These are phyloP conservation scores for Adelognathus sp. DNA, from an alignment of 2,888 invertebrate genomes.

Conservation along the genomic window DNA sequence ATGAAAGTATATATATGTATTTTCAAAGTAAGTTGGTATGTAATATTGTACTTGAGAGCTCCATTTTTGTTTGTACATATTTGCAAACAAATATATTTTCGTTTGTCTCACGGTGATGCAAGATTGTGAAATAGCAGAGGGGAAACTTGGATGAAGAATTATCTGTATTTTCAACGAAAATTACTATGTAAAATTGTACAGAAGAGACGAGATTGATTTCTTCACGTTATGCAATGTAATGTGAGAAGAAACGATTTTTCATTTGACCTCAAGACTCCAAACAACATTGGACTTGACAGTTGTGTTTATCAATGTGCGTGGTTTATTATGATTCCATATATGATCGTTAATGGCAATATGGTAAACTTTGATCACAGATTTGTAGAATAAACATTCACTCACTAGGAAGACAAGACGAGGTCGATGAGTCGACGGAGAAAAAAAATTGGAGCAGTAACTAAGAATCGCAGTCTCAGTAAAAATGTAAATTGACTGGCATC, in stretches of 20 bases:
- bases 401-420: conserved; percentile 25
- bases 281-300: background rate
- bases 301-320: background rate
- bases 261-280: conserved; percentile 4
- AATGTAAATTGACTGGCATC: conserved; percentile 23
- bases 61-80: too few species aligned
- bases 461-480: background rate
- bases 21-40: too few species aligned
- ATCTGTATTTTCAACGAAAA: background rate
- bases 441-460: background rate
- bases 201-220: background rate
- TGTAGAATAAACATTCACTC: conserved; percentile 2
- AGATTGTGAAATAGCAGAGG: conserved; percentile 59
- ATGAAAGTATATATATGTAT: too few species aligned
- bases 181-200: background rate
- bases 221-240: background rate
- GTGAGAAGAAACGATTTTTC: background rate
- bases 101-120: background rate
- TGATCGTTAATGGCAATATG: background rate
- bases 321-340: background rate
- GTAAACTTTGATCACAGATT: background rate
- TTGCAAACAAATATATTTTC: too few species aligned
- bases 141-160: background rate
- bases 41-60: too few species aligned
- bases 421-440: background rate